Conservation (phyloP, 1,140 invertebrate genomes). For the Drosophila cardini region DNA sequence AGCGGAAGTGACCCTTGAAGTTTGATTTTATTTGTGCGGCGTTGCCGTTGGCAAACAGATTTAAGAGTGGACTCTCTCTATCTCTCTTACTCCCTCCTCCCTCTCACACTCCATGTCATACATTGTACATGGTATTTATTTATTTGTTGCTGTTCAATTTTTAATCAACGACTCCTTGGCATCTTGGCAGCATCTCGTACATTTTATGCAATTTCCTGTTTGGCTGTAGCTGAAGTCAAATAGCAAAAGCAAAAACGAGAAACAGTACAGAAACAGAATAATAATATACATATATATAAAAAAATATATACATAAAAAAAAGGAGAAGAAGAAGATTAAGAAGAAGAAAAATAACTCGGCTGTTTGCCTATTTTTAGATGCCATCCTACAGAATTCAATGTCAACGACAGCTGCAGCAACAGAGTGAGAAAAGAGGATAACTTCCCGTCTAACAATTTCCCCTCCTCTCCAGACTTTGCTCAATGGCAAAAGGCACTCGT, state of each 20-base stretch:
- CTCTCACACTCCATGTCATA: not conserved
- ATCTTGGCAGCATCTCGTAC: slow-evolving; percentile 69
- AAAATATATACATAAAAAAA: not conserved
- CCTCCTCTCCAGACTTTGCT: not conserved
- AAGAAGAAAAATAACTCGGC: slow-evolving; percentile 46
- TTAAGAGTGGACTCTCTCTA: slow-evolving; percentile 23
- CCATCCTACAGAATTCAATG: slow-evolving; percentile 74
- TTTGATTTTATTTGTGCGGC: slow-evolving; percentile 78
- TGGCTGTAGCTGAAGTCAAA: slow-evolving; percentile 60
- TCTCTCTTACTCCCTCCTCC: too few relatives aligned
- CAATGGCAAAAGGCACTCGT: slow-evolving; percentile 42
- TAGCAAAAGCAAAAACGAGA: slow-evolving; percentile 48
- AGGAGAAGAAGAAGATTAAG: not conserved
- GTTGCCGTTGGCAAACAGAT: slow-evolving; percentile 61
- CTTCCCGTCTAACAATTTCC: too few relatives aligned
- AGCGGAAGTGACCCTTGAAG: slow-evolving; percentile 81
- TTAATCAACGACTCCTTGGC: slow-evolving; percentile 74
- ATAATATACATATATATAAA: too few relatives aligned
- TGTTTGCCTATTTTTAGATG: slow-evolving; percentile 75
- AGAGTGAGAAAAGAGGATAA: slow-evolving; percentile 4
- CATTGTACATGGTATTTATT: slow-evolving; percentile 53
- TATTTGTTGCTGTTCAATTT: slow-evolving; percentile 69
- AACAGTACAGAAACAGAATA: not conserved
- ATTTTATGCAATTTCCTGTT: slow-evolving; percentile 82
- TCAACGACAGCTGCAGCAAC: slow-evolving; percentile 62